Conservation (phyloP, 2,113 vertebrate species). For the Silurus meridionalis region DNA sequence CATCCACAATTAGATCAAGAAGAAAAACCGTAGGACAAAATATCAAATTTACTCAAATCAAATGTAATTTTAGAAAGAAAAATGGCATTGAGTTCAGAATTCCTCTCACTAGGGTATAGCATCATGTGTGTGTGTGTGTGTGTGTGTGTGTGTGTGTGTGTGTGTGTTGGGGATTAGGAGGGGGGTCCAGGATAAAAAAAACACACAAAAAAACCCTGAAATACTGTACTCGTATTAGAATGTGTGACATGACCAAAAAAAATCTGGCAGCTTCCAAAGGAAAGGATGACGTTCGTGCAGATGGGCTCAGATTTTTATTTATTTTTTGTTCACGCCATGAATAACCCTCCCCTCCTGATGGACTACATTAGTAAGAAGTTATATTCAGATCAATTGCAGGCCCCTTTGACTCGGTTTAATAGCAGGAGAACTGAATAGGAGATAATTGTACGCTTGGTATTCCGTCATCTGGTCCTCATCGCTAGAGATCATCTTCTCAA, state of each 20-base stretch:
- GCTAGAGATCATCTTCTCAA: not conserved
- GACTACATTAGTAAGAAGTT: constrained; percentile 18
- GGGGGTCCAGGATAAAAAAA: no score
- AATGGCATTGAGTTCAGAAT: no score
- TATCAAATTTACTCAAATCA: no score
- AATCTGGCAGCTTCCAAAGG: constrained; percentile 2
- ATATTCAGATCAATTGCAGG: constrained; percentile 31
- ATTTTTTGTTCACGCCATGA: not conserved
- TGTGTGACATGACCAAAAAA: not conserved
- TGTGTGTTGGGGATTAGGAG: no score
- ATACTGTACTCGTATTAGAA: not conserved
- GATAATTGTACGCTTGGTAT: constrained; percentile 39
- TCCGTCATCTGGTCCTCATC: constrained; percentile 31
- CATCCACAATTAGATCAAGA: no score
- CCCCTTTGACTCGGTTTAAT: constrained; percentile 33
- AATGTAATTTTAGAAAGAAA: no score
- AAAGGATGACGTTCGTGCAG: not conserved
- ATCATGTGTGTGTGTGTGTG: no score
- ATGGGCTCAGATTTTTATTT: constrained; percentile 4
- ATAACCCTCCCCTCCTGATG: constrained; percentile 1
- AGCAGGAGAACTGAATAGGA: constrained; percentile 35
- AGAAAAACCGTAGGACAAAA: no score
- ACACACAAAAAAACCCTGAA: no score
- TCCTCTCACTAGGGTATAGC: no score
- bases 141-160: no score